Evolutionary conservation across 2,113 vertebrate genomes (phyloP).

Genomic region (Camelus dromedarius): DNA sequence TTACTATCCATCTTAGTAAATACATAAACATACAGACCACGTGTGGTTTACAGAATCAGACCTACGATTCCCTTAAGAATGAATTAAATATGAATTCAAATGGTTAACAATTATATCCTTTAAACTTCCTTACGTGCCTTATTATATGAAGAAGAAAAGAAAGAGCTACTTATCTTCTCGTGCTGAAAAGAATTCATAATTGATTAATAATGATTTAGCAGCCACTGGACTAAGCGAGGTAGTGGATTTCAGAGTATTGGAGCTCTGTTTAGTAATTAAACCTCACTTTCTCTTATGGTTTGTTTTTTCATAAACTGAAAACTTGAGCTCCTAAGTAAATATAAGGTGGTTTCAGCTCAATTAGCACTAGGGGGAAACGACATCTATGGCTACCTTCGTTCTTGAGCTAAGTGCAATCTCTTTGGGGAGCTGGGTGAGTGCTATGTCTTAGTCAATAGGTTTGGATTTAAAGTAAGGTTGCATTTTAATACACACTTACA

Average conservation of each 20-base stretch:
- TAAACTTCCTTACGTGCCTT: background rate
- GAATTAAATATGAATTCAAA: background rate
- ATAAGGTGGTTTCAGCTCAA: background rate
- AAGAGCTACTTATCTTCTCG: background rate
- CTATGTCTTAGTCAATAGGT: background rate
- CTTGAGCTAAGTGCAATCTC: background rate
- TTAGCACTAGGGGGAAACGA: background rate
- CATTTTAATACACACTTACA: background rate
- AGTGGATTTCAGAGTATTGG: background rate
- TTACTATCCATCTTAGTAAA: background rate
- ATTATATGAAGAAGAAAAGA: background rate
- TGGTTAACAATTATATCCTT: background rate
- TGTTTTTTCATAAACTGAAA: conserved; percentile 8
- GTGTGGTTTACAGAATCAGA: background rate
- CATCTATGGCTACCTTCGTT: background rate
- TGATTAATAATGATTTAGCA: background rate
- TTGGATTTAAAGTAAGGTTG: background rate
- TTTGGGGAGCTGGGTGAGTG: background rate
- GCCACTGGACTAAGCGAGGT: background rate
- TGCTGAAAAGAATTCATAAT: conserved; percentile 14
- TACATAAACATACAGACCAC: background rate
- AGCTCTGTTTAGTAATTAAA: background rate
- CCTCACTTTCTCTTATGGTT: background rate
- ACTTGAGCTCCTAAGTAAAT: conserved; percentile 39
- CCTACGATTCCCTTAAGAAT: background rate